A percentile compares a stretch with the other conserved stretches of the same genome.
These are phyloP conservation scores for Tineola bisselliella DNA, from an alignment of 2,888 invertebrate genomes.

Conservation along the genomic window DNA sequence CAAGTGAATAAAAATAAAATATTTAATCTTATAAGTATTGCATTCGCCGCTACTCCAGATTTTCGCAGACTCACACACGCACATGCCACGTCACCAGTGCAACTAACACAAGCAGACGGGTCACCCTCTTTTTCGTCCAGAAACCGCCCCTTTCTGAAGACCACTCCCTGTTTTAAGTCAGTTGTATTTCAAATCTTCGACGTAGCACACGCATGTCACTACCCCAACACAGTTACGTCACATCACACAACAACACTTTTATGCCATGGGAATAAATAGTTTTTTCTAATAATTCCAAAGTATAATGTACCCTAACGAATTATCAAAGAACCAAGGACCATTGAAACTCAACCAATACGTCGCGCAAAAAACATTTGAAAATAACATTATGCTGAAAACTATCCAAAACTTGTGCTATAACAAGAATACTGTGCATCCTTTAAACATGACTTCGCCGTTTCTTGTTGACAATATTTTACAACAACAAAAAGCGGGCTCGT, in stretches of 20 bases:
- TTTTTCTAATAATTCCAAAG: slow-evolving; percentile 13
- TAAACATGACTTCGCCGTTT: slow-evolving; percentile 70
- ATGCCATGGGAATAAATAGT: not conserved
- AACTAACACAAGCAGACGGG: slow-evolving; percentile 21
- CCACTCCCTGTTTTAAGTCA: slow-evolving; percentile 46
- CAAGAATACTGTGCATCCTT: slow-evolving; percentile 38
- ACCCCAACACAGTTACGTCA: not conserved
- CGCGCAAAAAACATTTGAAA: slow-evolving; percentile 36
- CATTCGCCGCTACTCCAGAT: not conserved
- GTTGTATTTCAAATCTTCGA: slow-evolving; percentile 32
- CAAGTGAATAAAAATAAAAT: too few species aligned
- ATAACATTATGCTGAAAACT: slow-evolving; percentile 62
- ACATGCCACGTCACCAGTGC: not conserved
- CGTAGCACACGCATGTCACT: slow-evolving; percentile 25
- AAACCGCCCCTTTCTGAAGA: slow-evolving; percentile 50
- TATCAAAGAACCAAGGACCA: slow-evolving; percentile 48
- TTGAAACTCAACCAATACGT: slow-evolving; percentile 47
- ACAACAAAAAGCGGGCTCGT: slow-evolving; percentile 60
- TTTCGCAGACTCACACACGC: not conserved
- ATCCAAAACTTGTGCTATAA: slow-evolving; percentile 55
- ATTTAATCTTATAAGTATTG: too few species aligned
- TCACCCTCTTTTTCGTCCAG: slow-evolving; percentile 39
- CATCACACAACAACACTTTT: slow-evolving; percentile 3
- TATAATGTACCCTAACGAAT: slow-evolving; percentile 60
- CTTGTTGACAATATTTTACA: slow-evolving; percentile 71